phyloP scores from a whole-genome alignment of 2,797 vertebrate species.

The Acipenser oxyrinchus region DNA sequence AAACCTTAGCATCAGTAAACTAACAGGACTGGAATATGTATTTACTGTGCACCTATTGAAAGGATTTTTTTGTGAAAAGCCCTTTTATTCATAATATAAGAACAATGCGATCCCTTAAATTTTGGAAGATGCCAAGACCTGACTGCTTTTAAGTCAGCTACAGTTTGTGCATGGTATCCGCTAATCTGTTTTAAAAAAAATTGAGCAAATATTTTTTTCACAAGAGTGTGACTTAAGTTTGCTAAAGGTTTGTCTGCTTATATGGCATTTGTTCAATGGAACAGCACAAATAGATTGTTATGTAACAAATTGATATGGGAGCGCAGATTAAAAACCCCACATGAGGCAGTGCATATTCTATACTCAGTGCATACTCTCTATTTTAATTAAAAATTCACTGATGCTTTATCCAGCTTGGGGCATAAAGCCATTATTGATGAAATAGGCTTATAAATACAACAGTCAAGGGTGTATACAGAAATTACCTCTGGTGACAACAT shows the following conservation, averaged over 20 bases:
- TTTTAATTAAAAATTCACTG: conserved; percentile 23
- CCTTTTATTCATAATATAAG: conserved; percentile 14
- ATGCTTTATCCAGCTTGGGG: conserved; percentile 35
- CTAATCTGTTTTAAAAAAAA: not conserved
- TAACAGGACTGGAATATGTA: too few species aligned
- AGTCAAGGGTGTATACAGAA: conserved; percentile 30
- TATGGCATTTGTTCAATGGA: conserved; percentile 20
- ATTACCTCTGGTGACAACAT: not conserved
- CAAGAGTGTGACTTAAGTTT: not conserved
- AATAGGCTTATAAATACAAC: conserved; percentile 33
- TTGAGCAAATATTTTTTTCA: not conserved
- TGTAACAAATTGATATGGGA: conserved; percentile 23
- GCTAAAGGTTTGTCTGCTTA: not conserved
- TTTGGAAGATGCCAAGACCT: not conserved
- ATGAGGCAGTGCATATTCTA: conserved; percentile 19
- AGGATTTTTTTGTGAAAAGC: not conserved
- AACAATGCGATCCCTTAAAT: not conserved
- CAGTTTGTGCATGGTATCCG: not conserved
- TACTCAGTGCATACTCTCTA: conserved; percentile 15
- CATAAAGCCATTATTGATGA: conserved; percentile 31
- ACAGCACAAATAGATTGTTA: conserved; percentile 19
- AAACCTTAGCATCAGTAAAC: too few species aligned
- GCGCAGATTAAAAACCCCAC: conserved; percentile 21
- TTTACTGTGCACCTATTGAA: too few species aligned
- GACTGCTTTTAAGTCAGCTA: not conserved